These are phyloP conservation scores for Puntigrus tetrazona DNA, from an alignment of 2,113 vertebrate species.

Conservation along the genomic window DNA sequence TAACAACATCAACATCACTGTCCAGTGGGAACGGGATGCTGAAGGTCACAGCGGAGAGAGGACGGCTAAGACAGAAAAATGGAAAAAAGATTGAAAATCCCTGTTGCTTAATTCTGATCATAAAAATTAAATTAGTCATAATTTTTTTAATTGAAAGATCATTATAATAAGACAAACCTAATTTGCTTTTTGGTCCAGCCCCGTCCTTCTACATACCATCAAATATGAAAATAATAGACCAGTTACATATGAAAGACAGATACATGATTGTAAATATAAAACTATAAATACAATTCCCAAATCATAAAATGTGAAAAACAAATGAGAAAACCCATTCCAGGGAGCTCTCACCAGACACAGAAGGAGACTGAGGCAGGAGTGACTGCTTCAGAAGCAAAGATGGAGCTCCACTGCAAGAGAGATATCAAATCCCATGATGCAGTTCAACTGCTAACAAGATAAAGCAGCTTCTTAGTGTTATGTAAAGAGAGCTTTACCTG, in stretches of 20 bases:
- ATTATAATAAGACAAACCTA: conserved; percentile 72
- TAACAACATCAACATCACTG: conserved; percentile 93
- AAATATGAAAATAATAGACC: neutral
- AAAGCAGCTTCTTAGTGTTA: neutral
- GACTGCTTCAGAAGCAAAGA: conserved; percentile 85
- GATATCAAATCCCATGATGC: conserved; percentile 25
- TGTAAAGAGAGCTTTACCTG: conserved; percentile 52
- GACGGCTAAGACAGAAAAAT: conserved; percentile 75
- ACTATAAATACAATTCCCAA: neutral
- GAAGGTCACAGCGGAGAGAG: conserved; percentile 88
- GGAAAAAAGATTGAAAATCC: neutral
- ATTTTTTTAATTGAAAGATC: neutral
- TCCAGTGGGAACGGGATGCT: conserved; percentile 94
- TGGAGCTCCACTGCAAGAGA: conserved; percentile 77
- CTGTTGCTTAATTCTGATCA: neutral
- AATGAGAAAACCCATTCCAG: neutral
- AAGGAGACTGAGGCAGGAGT: conserved; percentile 76
- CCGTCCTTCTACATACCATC: conserved; percentile 73
- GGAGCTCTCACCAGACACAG: conserved; percentile 66
- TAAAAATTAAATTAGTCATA: neutral
- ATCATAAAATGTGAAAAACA: neutral
- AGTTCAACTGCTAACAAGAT: neutral
- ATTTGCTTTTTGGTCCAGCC: conserved; percentile 86
- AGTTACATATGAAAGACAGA: conserved; percentile 62
- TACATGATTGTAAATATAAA: conserved; percentile 61